phyloP scores from a whole-genome alignment of 1,140 invertebrate species.

The Mizuhopecten yessoensis region DNA sequence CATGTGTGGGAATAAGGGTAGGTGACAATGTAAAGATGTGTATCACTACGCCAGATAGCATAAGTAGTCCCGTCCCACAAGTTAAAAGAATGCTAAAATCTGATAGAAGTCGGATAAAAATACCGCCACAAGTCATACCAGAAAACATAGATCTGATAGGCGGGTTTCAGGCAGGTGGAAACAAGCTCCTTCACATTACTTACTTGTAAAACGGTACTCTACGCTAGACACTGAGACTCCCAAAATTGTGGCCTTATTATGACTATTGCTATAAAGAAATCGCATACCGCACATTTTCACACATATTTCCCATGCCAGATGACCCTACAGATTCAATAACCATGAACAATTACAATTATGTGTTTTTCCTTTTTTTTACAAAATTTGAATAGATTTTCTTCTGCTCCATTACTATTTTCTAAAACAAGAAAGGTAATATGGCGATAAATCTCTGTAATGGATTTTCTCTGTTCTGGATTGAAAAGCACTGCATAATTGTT shows the following conservation, averaged over 20 bases:
- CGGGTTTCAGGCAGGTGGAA: background rate
- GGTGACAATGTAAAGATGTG: background rate
- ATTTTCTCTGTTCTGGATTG: background rate
- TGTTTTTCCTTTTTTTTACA: background rate
- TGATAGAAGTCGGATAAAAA: background rate
- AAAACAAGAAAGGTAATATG: background rate
- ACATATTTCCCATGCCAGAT: background rate
- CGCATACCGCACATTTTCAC: background rate
- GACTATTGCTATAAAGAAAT: background rate
- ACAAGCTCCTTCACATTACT: background rate
- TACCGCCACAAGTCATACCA: background rate
- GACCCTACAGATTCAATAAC: background rate
- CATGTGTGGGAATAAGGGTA: background rate
- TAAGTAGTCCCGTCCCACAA: background rate
- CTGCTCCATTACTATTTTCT: background rate
- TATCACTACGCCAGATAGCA: background rate
- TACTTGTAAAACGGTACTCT: background rate
- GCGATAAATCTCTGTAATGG: background rate
- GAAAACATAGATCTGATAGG: background rate
- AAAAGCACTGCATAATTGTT: slow-evolving; percentile 14
- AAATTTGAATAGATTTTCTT: slow-evolving; percentile 10
- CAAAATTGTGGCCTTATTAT: background rate
- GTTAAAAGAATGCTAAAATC: background rate
- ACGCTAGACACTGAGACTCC: background rate
- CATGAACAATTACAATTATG: background rate